Base-by-base conservation (phyloP, 2,113 vertebrate genomes). In the Todiramphus saurophagus region DNA sequence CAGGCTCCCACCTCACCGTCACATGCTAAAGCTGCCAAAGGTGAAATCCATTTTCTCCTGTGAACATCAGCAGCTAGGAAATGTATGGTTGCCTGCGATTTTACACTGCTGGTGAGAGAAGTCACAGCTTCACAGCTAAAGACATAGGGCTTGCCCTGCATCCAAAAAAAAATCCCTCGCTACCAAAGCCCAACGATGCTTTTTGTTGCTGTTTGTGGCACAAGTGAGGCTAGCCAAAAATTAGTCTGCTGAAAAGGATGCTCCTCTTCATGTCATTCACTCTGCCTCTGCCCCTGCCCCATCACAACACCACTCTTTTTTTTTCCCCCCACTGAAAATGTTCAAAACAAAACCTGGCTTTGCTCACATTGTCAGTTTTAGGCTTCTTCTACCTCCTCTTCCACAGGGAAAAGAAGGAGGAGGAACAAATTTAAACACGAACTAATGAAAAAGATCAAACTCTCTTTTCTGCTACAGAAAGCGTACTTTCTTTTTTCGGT, bases 1-100 rank as follows among this genome's bases (percentile, higher is more conserved):
- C 93, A 35, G 0, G 0, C 25, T 84, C 64, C 48, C 41, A 27
- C 4, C 39, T 62, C 70, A 2, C 50, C 3, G 0, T 5, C 55
- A 9, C 1, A 0, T 5, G 12, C 23, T 44, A 24, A 24, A 58
- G 82, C 50, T 67, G 69, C 75, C 43, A 63, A 4, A 77, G 87
- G 62, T 43, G 74, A 95, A 90, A 96, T 31, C 70, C 87, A 27
- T 58, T 73, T 76, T 73, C 78, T 79, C 35, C 83, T 3, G 17
- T 1, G 13, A 68, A 9, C 43, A 55, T 0, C 70, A 17, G 1
- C 88, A 73, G 67, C 35, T 16, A 31, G 63, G 70, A 83, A 17
- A 39, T 11, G 25, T 31, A 7, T 0, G 25, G 64, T 3, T 3
- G 6, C 35, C 74, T 63, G 46, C 0, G 14, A 66, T 70, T 75